Base-by-base conservation (phyloP, 1,140 invertebrate genomes). In the Mamestra configurata region DNA sequence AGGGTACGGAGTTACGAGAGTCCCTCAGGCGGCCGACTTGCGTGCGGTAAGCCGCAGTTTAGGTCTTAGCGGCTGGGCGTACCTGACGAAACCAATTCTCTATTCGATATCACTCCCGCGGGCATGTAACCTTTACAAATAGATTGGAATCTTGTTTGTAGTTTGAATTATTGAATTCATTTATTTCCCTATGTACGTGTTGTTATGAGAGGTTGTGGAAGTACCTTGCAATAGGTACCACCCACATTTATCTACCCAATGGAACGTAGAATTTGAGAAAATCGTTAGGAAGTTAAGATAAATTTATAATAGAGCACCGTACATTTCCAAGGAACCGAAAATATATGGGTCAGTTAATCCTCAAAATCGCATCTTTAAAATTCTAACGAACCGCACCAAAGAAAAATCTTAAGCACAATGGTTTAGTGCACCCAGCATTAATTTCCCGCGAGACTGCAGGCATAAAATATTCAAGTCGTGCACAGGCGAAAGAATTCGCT, bases 401-500 rank as follows among this genome's bases (percentile, higher is more conserved):
- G 64, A 61, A 73, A 76, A 84, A 82, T 83, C 80, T 84, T 77
- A 83, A 84, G 66, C 71, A 84, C 84, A 85, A 86, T 83, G 82
- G 71, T 66, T 81, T 77, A 85, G 77, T 88, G 79, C 84, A 85
- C 70, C 81, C 68, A 79, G 68, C 80, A 84, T 84, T 89, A 89
- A 90, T 92, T 90, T 91, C 85, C 83, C 84, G 75, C 35, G 81
- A 79, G 85, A 80, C 76, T 84, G 79, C 86, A 87, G 79, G 71
- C 83, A 80, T 86, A 84, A 88, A 91, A 88, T 88, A 90, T 90
- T 89, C 83, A 84, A 82, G 85, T 84, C 81, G 82, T 87, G 83
- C 82, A 88, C 82, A 80, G 57, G 53, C 75, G 35, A 83, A 86
- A 86, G 80, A 84, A 90, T 84, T 83, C 78, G 82, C 80, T 82